Percentiles rank a stretch among this genome's conserved stretches.
Evolutionary conservation across 1,140 invertebrate genomes (phyloP).

Genomic region (Drosophila rhopaloa): DNA sequence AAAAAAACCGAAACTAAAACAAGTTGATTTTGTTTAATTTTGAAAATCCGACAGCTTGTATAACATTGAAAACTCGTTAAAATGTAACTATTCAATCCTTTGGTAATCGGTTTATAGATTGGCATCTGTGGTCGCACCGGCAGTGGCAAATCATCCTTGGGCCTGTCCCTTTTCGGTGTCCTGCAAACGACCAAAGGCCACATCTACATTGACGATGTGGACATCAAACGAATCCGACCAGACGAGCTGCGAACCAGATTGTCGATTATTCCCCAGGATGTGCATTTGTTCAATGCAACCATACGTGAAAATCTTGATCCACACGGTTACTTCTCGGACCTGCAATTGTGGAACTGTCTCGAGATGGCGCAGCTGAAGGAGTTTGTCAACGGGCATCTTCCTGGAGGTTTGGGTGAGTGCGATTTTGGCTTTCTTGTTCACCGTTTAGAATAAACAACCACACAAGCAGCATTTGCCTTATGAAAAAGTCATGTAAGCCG

Average conservation of each 20-base stretch:
- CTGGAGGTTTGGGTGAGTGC: constrained; percentile 88
- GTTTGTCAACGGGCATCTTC: constrained; percentile 87
- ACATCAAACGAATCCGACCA: constrained; percentile 89
- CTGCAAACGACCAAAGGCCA: constrained; percentile 87
- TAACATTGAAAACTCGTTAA: constrained; percentile 4
- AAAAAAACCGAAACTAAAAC: background rate
- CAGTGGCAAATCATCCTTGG: constrained; percentile 91
- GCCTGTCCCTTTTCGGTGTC: constrained; percentile 89
- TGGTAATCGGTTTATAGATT: constrained; percentile 85
- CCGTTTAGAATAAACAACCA: constrained; percentile 27
- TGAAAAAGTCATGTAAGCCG: constrained; percentile 70
- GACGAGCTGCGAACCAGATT: constrained; percentile 91
- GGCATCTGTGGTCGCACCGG: constrained; percentile 92
- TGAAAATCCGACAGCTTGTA: background rate
- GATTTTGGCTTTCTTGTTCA: background rate
- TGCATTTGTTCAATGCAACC: constrained; percentile 96
- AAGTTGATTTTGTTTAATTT: constrained; percentile 1
- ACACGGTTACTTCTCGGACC: constrained; percentile 89
- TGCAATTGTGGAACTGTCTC: constrained; percentile 89
- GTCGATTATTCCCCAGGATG: constrained; percentile 96
- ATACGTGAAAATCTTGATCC: constrained; percentile 97
- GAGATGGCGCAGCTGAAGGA: constrained; percentile 90
- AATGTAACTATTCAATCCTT: constrained; percentile 4
- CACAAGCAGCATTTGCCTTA: constrained; percentile 44
- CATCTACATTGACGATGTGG: constrained; percentile 89